phyloP scores from a whole-genome alignment of 2,888 invertebrate species.

The Lobophora halterata region DNA sequence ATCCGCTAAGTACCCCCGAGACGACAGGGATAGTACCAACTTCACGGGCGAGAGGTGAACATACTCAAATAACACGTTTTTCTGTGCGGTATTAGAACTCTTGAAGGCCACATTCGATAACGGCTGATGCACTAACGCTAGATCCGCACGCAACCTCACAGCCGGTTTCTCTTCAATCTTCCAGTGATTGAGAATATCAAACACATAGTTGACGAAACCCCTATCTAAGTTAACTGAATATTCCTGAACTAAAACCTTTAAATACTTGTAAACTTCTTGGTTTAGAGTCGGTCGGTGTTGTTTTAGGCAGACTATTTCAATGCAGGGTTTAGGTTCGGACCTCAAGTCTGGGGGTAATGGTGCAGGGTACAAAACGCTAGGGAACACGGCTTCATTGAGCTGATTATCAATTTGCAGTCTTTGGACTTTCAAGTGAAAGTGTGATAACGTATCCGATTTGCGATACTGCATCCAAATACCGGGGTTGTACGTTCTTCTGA shows the following conservation, averaged over 20 bases:
- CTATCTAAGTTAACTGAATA: conserved; percentile 86
- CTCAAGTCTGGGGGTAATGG: conserved; percentile 73
- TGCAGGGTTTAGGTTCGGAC: conserved; percentile 75
- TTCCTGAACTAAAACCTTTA: conserved; percentile 84
- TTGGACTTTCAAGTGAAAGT: conserved; percentile 85
- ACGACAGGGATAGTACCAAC: conserved; percentile 82
- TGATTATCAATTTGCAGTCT: conserved; percentile 88
- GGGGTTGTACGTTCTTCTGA: conserved; percentile 86
- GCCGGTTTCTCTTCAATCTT: conserved; percentile 81
- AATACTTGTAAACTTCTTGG: conserved; percentile 81
- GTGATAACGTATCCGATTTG: conserved; percentile 84
- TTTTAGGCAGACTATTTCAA: conserved; percentile 80
- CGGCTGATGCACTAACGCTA: conserved; percentile 81
- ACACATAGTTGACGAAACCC: conserved; percentile 83
- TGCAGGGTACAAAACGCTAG: conserved; percentile 83
- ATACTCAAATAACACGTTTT: conserved; percentile 75
- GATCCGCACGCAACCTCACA: conserved; percentile 76
- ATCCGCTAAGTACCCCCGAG: conserved; percentile 64
- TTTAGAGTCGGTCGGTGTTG: conserved; percentile 70
- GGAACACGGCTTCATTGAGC: conserved; percentile 85
- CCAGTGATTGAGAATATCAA: conserved; percentile 82
- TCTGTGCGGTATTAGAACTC: conserved; percentile 57
- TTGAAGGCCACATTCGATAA: conserved; percentile 71
- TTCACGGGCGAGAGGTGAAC: conserved; percentile 82
- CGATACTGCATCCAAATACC: conserved; percentile 88